Evolutionary conservation across 23 tunicate species (phyloP).

Genomic region (Clavelina lepadiformis): DNA sequence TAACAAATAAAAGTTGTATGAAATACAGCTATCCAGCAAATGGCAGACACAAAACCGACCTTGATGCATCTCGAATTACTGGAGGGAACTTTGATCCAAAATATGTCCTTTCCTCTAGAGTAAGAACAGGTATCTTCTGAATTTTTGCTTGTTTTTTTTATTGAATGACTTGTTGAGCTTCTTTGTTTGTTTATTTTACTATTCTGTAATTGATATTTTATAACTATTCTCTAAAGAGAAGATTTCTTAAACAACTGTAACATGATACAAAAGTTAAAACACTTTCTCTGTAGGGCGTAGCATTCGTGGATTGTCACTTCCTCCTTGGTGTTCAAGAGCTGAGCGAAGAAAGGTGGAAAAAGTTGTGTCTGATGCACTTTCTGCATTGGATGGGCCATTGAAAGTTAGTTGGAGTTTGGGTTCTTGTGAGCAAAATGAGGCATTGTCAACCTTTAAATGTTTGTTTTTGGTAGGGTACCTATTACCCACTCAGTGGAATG

Average conservation of each 20-base stretch:
- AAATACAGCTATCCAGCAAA: slow-evolving; percentile 51
- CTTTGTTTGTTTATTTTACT: neutral
- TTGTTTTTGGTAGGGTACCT: slow-evolving; percentile 32
- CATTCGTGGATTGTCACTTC: slow-evolving; percentile 46
- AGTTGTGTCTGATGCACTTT: slow-evolving; percentile 39
- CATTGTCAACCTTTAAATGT: neutral
- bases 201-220: neutral
- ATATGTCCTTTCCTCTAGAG: slow-evolving; percentile 74
- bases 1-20: too few species aligned
- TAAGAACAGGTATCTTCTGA: slow-evolving; percentile 87
- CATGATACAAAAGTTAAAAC: neutral
- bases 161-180: slow-evolving; percentile 10
- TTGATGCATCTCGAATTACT: slow-evolving; percentile 37
- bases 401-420: slow-evolving; percentile 20
- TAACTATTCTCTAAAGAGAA: neutral
- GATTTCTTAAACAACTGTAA: neutral
- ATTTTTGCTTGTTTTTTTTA: too few species aligned
- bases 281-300: slow-evolving; percentile 39
- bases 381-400: slow-evolving; percentile 49
- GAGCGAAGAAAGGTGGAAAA: slow-evolving; percentile 60
- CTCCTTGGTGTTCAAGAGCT: slow-evolving; percentile 61
- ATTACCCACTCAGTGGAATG: slow-evolving; percentile 83
- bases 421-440: neutral
- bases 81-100: slow-evolving; percentile 78
- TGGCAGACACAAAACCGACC: slow-evolving; percentile 54